These are phyloP conservation scores for Takifugu bimaculatus DNA, from an alignment of 2,113 vertebrate genomes.

Conservation along the genomic window DNA sequence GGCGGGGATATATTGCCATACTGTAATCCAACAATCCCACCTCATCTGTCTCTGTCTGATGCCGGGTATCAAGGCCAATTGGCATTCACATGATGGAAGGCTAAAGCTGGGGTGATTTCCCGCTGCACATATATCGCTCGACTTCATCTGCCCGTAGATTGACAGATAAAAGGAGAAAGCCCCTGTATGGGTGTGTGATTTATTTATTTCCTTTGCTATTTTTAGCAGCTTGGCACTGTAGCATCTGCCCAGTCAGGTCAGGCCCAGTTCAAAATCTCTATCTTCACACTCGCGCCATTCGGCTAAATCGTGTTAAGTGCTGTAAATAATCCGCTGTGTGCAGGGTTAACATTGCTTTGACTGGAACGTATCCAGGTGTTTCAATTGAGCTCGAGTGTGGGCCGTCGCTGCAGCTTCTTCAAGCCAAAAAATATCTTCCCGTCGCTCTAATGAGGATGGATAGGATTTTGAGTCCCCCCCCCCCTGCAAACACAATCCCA, in stretches of 20 bases:
- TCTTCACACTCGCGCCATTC: background rate
- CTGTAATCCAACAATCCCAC: constrained; percentile 44
- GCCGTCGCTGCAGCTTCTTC: constrained; percentile 10
- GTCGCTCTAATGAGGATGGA: constrained; percentile 55
- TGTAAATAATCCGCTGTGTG: too few relatives aligned
- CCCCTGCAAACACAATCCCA: constrained; percentile 36
- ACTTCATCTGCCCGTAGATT: constrained; percentile 31
- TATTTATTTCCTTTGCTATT: constrained; percentile 2
- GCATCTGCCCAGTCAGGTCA: background rate
- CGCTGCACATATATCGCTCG: constrained; percentile 13
- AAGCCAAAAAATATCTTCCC: constrained; percentile 35
- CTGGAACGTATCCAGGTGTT: background rate
- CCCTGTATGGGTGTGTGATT: background rate
- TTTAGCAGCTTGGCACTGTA: background rate
- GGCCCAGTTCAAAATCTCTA: background rate
- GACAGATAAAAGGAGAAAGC: constrained; percentile 7
- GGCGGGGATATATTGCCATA: constrained; percentile 17
- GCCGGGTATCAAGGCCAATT: constrained; percentile 29
- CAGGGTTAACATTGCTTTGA: too few relatives aligned
- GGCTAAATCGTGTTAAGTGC: background rate
- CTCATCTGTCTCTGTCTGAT: constrained; percentile 43
- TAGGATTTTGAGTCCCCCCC: constrained; percentile 35
- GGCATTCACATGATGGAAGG: constrained; percentile 30
- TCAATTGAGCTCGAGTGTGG: background rate
- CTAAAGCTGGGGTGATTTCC: constrained; percentile 29